Base-by-base conservation (phyloP, 2,888 invertebrate species). In the Apomyelois bistriatella region DNA sequence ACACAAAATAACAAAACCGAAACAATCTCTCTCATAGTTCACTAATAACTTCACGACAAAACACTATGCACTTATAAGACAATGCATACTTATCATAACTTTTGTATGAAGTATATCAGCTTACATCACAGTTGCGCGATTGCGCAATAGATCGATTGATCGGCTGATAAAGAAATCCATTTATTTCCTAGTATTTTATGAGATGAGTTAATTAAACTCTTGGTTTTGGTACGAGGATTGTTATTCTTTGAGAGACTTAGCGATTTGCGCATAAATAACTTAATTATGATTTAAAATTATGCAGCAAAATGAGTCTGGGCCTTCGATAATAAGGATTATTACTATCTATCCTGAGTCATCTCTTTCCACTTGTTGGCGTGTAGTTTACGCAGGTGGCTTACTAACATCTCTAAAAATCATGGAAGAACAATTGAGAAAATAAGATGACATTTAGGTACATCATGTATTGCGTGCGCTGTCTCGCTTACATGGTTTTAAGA, bases 1-100 rank as follows among this genome's bases (percentile, higher is more conserved):
- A 46, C 46, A 32, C 30, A 46, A 10, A 46, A 10, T 8, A 32
- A 13, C 7, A 46, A 15, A 46, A 46, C 0, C 4, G 32, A 32
- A 46, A 46, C 10, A 16, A 15, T n/a, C 32, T 46, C 32, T 35
- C n/a, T 46, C 46, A 46, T 46, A 46, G 32, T 46, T 46, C 46
- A 46, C 46, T 32, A 32, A 40, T 32, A 9, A 32, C 32, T 15
- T 32, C 28, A 4, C 46, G 10, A 10, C 32, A 22, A 1, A 40
- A 8, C 15, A 16, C 8, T 40, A 9, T 46, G 16, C 9, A 35
- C 15, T 15, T 16, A 32, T 16, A 48, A 16, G 42, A 32, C 42
- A 28, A 16, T 13, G 1, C 30, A 49, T 42, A 38, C 32, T 46
- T 15, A 46, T 30, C 43, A 30, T 13, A 46, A 46, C 46, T 46